A percentile compares a stretch with the other conserved stretches of the same genome.
Conservation (phyloP, 1,140 invertebrate species). For the Charaxes varanes region DNA sequence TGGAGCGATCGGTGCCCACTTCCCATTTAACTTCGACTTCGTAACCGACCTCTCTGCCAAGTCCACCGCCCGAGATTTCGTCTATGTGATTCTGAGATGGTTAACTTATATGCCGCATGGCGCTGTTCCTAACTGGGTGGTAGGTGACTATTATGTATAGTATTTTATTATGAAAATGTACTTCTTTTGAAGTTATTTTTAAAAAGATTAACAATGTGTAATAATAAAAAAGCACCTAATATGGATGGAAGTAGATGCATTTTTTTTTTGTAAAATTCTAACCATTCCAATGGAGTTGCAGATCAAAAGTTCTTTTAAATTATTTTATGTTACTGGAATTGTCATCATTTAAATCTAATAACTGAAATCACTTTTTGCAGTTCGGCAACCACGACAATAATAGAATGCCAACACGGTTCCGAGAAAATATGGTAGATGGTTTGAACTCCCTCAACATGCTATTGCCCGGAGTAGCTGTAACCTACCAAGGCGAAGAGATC, state of each 20-base stretch:
- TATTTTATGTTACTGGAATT: too few relatives aligned
- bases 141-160: slow-evolving; percentile 39
- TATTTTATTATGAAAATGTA: too few relatives aligned
- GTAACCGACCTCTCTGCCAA: slow-evolving; percentile 65
- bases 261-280: too few relatives aligned
- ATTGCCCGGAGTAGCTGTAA: slow-evolving; percentile 80
- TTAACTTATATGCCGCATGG: slow-evolving; percentile 66
- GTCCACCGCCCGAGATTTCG: slow-evolving; percentile 68
- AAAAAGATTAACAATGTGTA: too few relatives aligned
- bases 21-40: slow-evolving; percentile 83
- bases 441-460: slow-evolving; percentile 78
- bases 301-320: too few relatives aligned
- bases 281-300: too few relatives aligned
- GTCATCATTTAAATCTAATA: too few relatives aligned
- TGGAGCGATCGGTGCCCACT: slow-evolving; percentile 72
- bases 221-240: too few relatives aligned
- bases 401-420: slow-evolving; percentile 79
- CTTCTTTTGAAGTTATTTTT: too few relatives aligned
- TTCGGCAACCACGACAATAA: slow-evolving; percentile 83
- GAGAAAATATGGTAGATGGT: slow-evolving; percentile 77
- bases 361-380: slow-evolving; percentile 41
- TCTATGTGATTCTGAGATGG: slow-evolving; percentile 73
- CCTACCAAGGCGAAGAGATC: slow-evolving; percentile 86
- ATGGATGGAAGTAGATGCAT: too few relatives aligned
- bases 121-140: slow-evolving; percentile 75